Percentiles rank a stretch among this genome's conserved stretches.
Conservation (phyloP, 2,113 vertebrate species). For the Mormyrus lacerda region DNA sequence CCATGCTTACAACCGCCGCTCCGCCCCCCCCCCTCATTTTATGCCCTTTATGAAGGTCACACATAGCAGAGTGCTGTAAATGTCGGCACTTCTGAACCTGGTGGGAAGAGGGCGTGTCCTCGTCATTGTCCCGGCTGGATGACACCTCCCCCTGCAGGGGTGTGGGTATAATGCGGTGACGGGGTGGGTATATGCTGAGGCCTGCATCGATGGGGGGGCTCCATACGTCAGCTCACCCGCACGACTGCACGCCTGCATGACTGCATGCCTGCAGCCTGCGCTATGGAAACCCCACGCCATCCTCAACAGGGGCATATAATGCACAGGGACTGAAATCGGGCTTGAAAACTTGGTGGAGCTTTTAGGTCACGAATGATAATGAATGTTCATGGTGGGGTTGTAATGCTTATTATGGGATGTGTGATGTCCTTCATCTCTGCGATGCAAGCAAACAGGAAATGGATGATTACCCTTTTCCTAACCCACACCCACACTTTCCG, state of each 20-base stretch:
- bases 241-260: no score
- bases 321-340: background rate
- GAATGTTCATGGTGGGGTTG: background rate
- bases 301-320: background rate
- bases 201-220: background rate
- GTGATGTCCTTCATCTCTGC: background rate
- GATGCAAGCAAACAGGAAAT: slow-evolving; percentile 16
- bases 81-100: slow-evolving; percentile 35
- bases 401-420: background rate
- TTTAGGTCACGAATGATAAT: background rate
- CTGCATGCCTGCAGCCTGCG: no score
- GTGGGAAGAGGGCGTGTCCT: background rate
- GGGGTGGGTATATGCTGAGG: background rate
- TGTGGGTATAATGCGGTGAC: background rate
- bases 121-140: background rate
- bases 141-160: background rate
- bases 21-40: slow-evolving; percentile 13
- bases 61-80: slow-evolving; percentile 35
- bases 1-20: background rate
- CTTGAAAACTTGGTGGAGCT: background rate
- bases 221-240: background rate
- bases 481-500: slow-evolving; percentile 32
- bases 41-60: slow-evolving; percentile 33
- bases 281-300: background rate
- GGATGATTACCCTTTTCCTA: slow-evolving; percentile 31